Conservation (phyloP, 2,888 invertebrate species). For the Melanophora roralis region DNA sequence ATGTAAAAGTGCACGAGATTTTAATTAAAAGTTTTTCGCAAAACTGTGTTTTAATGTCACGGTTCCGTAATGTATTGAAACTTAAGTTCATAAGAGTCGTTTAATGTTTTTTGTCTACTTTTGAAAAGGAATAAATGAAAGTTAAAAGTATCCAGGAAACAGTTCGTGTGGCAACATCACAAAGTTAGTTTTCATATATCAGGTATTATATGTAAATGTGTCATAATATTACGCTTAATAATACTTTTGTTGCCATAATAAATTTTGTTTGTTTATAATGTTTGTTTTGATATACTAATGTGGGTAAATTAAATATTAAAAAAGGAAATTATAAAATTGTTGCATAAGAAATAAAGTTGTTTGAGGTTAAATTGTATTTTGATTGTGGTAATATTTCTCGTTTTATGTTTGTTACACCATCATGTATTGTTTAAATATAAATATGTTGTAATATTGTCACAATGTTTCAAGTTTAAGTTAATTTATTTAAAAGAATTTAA, state of each 20-base stretch:
- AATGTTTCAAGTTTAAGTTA: no score
- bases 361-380: background rate
- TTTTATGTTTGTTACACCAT: no score
- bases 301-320: constrained; percentile 30
- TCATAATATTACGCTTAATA: constrained; percentile 32
- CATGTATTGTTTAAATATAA: no score
- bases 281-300: constrained; percentile 10
- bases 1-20: constrained; percentile 33
- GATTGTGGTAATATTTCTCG: no score
- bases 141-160: background rate
- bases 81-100: constrained; percentile 22
- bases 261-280: background rate
- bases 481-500: no score
- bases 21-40: constrained; percentile 55
- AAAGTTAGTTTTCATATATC: constrained; percentile 8
- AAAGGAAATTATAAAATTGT: background rate
- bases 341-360: background rate
- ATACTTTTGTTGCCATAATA: constrained; percentile 23
- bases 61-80: constrained; percentile 24
- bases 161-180: constrained; percentile 10
- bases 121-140: background rate
- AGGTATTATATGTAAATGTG: constrained; percentile 25
- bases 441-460: no score
- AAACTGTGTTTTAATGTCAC: constrained; percentile 48
- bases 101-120: background rate